These are phyloP conservation scores for Fopius arisanus DNA, from an alignment of 1,140 invertebrate species.

Conservation along the genomic window DNA sequence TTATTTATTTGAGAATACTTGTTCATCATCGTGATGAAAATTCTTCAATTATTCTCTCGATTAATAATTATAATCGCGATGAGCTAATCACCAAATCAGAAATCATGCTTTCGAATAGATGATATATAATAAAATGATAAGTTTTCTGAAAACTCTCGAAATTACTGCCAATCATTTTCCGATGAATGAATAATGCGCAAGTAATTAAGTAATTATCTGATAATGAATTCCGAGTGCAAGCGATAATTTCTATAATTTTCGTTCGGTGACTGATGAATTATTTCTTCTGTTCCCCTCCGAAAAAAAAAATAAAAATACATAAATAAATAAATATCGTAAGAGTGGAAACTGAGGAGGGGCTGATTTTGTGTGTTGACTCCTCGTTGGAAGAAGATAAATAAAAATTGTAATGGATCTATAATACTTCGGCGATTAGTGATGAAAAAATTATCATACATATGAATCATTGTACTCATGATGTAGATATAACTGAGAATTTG, in stretches of 20 bases:
- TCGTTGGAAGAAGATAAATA: background rate
- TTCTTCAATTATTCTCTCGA: too few species aligned
- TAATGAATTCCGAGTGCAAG: background rate
- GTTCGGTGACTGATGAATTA: background rate
- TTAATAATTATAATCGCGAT: background rate
- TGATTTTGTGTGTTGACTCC: too few species aligned
- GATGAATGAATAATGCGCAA: background rate
- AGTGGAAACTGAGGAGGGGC: background rate
- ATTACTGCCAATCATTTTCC: background rate
- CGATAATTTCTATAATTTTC: background rate
- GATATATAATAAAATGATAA: background rate
- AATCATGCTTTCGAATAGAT: background rate
- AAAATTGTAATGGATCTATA: constrained; percentile 3
- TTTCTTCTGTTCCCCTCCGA: too few species aligned
- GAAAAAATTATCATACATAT: constrained; percentile 3
- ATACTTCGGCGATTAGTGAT: constrained; percentile 13
- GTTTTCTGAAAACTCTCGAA: background rate
- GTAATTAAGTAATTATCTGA: background rate
- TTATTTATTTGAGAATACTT: too few species aligned
- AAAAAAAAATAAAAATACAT: too few species aligned
- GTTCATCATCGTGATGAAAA: too few species aligned
- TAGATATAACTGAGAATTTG: constrained; percentile 20
- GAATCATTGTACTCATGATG: constrained; percentile 23
- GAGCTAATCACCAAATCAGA: background rate
- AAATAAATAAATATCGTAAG: background rate